Percentiles rank a stretch among this genome's conserved stretches.
Evolutionary conservation across 2,113 vertebrate genomes (phyloP).

Genomic region (Peucedramus taeniatus): DNA sequence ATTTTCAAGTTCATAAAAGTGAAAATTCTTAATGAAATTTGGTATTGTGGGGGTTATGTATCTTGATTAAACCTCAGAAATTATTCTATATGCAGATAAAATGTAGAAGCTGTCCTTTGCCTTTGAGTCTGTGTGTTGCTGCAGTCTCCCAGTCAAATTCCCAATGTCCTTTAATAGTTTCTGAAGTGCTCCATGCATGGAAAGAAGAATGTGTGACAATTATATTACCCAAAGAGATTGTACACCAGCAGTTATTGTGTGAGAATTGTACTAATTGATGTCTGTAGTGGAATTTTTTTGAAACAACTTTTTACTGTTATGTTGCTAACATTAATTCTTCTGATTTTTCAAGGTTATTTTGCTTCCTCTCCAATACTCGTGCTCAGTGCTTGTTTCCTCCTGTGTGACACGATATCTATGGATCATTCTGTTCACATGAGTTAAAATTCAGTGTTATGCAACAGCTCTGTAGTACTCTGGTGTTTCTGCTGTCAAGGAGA

Average conservation of each 20-base stretch:
- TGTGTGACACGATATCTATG: not conserved
- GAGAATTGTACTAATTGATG: not conserved
- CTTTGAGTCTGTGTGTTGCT: not conserved
- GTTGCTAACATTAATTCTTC: not conserved
- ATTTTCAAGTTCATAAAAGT: not conserved
- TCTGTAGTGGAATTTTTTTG: not conserved
- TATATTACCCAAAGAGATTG: not conserved
- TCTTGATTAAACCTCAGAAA: not conserved
- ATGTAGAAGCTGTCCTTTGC: not conserved
- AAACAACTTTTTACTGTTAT: not conserved
- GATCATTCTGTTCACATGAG: not conserved
- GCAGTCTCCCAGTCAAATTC: not conserved
- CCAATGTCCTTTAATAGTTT: not conserved
- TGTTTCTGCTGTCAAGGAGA: not conserved
- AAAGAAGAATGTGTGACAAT: not conserved
- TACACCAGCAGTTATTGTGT: not conserved
- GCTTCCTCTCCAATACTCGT: rapidly evolving
- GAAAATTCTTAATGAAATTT: not conserved
- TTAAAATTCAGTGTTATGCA: not conserved
- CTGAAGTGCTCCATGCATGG: not conserved
- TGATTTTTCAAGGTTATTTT: not conserved
- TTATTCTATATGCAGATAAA: not conserved
- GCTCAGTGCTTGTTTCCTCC: not conserved
- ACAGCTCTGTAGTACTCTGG: not conserved
- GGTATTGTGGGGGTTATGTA: not conserved